Base-by-base conservation (phyloP, 2,113 vertebrate species). In the Pitta sordida region DNA sequence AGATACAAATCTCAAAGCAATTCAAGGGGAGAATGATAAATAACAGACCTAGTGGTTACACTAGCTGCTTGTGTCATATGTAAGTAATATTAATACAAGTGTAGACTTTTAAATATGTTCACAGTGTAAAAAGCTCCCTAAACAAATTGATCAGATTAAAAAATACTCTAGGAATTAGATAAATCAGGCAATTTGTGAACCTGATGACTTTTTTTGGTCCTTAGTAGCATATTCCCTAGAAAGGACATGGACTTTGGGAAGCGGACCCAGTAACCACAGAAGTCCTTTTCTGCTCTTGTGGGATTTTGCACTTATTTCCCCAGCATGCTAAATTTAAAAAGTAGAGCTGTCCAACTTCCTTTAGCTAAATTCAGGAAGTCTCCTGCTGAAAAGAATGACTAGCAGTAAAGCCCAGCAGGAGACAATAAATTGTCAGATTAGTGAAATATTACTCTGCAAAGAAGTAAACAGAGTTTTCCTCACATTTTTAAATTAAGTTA, bases 1-100 rank as follows among this genome's bases (percentile, higher is more conserved):
- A 36, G 63, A 84, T 80, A 91, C 70, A 93, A 87, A 92, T 95
- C 71, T 94, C 67, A 92, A 87, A 92, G 63, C 39, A 88, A 70
- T 91, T 91, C 83, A 96, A 91, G 84, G 53, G 90, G 43, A 75
- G 81, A 89, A 95, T 80, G 63, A 92, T 83, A 93, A 94, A 91
- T 87, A 41, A 80, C 74, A 86, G 30, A 55, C 81, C 43, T 75
- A 21, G 60, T 87, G 52, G 60, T 68, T 88, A 73, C 39, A 34
- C 71, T 88, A 88, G 65, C 52, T 71, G 44, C 56, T 81, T 20
- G 22, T 11, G 3, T 48, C 7, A 2, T 58, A 53, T 74, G 3
- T 55, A 92, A 75, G 59, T 74, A 75, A 75, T 37, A 52, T 49
- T 52, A 94, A 64, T 30, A 86, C 5, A 63, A 77, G 24, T 44